These are phyloP conservation scores for Vulpes vulpes DNA, from an alignment of 2,113 vertebrate genomes.

Conservation along the genomic window DNA sequence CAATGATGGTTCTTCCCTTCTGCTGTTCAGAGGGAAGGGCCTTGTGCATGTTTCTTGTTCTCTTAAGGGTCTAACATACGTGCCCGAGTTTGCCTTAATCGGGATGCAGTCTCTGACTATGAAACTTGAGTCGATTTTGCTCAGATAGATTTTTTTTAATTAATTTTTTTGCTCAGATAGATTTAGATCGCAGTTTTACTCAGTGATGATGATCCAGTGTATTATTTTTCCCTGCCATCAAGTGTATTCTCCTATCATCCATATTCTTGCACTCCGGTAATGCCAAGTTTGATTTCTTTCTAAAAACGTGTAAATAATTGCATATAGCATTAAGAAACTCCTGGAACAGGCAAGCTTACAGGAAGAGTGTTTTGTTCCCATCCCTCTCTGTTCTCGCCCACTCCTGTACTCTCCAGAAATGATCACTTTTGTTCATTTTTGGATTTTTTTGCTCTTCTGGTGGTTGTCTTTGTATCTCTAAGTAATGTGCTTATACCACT, in stretches of 20 bases:
- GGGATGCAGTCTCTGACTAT: background rate
- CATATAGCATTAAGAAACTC: background rate
- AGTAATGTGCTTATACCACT: background rate
- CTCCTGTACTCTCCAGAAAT: background rate
- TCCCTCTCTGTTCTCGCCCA: background rate
- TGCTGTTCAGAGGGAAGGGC: background rate
- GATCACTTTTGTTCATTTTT: background rate
- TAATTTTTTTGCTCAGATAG: background rate
- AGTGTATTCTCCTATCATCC: background rate
- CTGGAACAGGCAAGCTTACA: background rate
- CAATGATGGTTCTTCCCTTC: background rate
- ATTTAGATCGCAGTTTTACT: background rate
- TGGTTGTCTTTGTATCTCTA: background rate
- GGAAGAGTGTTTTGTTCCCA: background rate
- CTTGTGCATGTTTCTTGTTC: background rate
- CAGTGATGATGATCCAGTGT: background rate
- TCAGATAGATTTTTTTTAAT: too few species aligned
- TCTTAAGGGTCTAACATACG: fast-evolving
- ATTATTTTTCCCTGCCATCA: background rate
- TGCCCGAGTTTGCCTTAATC: background rate
- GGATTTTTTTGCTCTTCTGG: background rate
- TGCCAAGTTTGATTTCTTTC: background rate
- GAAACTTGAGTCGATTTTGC: background rate
- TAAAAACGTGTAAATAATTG: background rate
- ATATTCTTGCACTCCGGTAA: background rate